These are phyloP conservation scores for Siniperca scherzeri DNA, from an alignment of 2,797 vertebrate species.

Conservation along the genomic window DNA sequence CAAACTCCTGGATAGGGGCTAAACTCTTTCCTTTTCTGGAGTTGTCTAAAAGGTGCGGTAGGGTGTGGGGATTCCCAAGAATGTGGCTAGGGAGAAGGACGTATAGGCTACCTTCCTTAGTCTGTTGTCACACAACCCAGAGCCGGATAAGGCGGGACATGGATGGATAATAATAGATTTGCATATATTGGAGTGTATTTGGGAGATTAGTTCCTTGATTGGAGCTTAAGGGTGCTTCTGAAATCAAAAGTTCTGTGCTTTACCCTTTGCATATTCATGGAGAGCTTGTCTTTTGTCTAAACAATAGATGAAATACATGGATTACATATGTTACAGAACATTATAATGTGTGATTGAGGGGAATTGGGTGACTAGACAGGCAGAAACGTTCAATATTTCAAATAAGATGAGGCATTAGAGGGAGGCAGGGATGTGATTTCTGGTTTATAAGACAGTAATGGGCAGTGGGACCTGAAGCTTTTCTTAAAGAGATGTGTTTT, in stretches of 20 bases:
- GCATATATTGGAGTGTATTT: not conserved
- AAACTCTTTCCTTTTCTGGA: not conserved
- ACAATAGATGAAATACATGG: not conserved
- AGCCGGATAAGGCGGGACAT: not conserved
- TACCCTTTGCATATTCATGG: not conserved
- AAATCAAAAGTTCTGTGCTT: not conserved
- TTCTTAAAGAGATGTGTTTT: conserved; percentile 34
- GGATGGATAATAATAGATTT: not conserved
- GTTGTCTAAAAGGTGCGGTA: not conserved
- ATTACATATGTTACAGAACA: not conserved
- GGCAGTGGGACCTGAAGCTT: conserved; percentile 8
- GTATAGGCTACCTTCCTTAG: not conserved
- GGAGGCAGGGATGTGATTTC: not conserved
- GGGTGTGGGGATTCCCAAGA: not conserved
- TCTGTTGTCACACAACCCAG: not conserved
- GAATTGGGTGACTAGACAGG: not conserved
- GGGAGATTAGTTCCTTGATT: not conserved
- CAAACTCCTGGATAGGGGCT: not conserved
- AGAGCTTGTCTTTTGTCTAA: not conserved
- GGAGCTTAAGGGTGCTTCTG: not conserved
- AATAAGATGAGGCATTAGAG: conserved; percentile 19
- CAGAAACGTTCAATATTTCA: conserved; percentile 12
- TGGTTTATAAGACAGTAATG: conserved; percentile 18
- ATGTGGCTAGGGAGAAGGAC: not conserved
- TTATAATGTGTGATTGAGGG: not conserved